phyloP scores from a whole-genome alignment of 2,113 vertebrate genomes.

The Elephantulus edwardii region DNA sequence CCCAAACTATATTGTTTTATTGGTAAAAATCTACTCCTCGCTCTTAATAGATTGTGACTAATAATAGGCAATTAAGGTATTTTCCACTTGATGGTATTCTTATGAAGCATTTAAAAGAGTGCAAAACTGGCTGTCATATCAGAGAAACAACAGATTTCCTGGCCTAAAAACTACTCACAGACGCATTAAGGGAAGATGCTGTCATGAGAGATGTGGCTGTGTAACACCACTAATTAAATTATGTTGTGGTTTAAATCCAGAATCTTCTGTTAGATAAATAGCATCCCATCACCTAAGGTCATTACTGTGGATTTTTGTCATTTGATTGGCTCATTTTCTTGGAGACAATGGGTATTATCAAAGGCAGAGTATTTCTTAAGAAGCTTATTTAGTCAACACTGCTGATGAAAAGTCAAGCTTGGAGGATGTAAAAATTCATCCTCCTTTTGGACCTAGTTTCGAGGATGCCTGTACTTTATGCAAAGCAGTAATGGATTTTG shows the following conservation, averaged over 20 bases:
- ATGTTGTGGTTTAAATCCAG: slow-evolving; percentile 26
- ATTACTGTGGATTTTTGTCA: slow-evolving; percentile 1
- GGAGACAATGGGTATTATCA: not conserved
- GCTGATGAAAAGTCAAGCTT: not conserved
- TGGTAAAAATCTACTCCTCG: slow-evolving; percentile 41
- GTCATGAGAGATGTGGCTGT: not conserved
- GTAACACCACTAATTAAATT: not conserved
- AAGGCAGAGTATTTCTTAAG: slow-evolving; percentile 22
- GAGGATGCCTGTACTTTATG: not conserved
- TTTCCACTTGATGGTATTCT: slow-evolving; percentile 44
- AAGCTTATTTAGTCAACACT: not conserved
- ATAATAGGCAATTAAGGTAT: slow-evolving; percentile 37
- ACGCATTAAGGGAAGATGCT: not conserved
- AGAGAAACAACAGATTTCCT: slow-evolving; percentile 9
- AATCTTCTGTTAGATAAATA: slow-evolving; percentile 36
- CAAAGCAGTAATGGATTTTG: not conserved
- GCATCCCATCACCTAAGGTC: not conserved
- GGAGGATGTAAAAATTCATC: not conserved
- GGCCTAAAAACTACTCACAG: not conserved
- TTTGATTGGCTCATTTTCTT: slow-evolving; percentile 34
- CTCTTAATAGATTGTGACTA: slow-evolving; percentile 21
- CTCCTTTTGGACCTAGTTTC: not conserved
- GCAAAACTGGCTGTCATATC: slow-evolving; percentile 5
- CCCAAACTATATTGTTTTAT: slow-evolving; percentile 20
- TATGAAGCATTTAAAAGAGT: slow-evolving; percentile 11